Conservation (phyloP, 2,113 vertebrate genomes). For the Maccullochella peelii region DNA sequence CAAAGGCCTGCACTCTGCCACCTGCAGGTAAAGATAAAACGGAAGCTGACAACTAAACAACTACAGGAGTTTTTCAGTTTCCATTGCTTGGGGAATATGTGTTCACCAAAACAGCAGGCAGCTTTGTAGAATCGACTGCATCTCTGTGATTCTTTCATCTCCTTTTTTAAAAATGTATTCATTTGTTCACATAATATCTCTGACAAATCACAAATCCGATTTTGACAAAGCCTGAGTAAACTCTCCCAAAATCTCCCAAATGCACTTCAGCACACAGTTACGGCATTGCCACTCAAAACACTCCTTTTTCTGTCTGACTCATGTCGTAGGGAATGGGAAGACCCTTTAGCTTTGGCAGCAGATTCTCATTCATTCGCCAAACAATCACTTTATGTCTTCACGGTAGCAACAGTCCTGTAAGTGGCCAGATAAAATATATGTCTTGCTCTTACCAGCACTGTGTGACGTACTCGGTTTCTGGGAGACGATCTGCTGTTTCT, state of each 20-base stretch:
- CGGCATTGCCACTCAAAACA: neutral
- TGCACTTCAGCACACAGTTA: neutral
- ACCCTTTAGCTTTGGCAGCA: neutral
- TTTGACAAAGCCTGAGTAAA: constrained; percentile 8
- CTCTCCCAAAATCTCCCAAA: constrained; percentile 4
- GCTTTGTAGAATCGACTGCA: neutral
- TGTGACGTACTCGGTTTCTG: neutral
- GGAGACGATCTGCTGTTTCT: neutral
- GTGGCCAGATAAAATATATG: neutral
- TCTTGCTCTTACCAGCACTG: neutral
- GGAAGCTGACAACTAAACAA: neutral
- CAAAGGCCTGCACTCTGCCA: constrained; percentile 88
- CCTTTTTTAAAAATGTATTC: neutral
- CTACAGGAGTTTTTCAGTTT: neutral
- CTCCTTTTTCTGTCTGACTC: neutral
- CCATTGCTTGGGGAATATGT: neutral
- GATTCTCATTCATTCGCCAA: neutral
- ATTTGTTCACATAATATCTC: constrained; percentile 15
- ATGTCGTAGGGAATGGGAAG: neutral
- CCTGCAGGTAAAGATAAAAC: constrained; percentile 83
- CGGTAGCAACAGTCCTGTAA: neutral
- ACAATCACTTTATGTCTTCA: constrained; percentile 1
- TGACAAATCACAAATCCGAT: neutral
- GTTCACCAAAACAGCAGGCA: neutral
- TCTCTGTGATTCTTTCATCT: constrained; percentile 12